Evolutionary conservation across 2,797 vertebrate species (phyloP).

Genomic region (Diceros bicornis): DNA sequence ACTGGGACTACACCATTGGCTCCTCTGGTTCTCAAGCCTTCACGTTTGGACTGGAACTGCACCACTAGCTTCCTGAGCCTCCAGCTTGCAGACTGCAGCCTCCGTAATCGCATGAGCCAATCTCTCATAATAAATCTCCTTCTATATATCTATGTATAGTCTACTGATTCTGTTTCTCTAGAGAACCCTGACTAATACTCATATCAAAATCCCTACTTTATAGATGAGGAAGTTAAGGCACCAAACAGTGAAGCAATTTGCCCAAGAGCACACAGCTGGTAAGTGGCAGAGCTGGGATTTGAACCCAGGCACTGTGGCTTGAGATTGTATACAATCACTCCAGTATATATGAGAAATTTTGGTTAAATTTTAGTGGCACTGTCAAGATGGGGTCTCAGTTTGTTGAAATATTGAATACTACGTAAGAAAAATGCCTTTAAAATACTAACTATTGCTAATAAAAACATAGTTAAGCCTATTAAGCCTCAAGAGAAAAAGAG

Average conservation of each 20-base stretch:
- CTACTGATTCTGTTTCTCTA: background rate
- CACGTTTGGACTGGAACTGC: background rate
- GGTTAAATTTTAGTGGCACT: slow-evolving; percentile 5
- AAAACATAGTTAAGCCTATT: slow-evolving; percentile 33
- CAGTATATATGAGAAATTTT: background rate
- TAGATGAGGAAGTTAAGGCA: slow-evolving; percentile 39
- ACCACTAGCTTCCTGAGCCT: background rate
- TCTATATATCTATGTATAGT: background rate
- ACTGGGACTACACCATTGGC: background rate
- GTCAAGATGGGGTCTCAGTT: slow-evolving; percentile 2
- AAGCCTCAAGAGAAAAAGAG: slow-evolving; percentile 28
- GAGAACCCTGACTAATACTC: background rate
- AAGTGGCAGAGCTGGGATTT: background rate
- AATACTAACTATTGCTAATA: background rate
- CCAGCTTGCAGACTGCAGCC: background rate
- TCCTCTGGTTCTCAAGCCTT: background rate
- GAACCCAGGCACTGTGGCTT: background rate
- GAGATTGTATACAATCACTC: background rate
- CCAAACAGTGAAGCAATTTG: background rate
- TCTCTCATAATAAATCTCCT: background rate
- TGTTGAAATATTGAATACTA: slow-evolving; percentile 6
- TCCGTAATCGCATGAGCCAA: background rate
- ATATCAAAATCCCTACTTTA: background rate
- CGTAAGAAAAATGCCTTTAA: slow-evolving; percentile 36
- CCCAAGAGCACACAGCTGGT: background rate